Evolutionary conservation across 1,140 invertebrate species (phyloP).

Genomic region (Laupala kohalensis): DNA sequence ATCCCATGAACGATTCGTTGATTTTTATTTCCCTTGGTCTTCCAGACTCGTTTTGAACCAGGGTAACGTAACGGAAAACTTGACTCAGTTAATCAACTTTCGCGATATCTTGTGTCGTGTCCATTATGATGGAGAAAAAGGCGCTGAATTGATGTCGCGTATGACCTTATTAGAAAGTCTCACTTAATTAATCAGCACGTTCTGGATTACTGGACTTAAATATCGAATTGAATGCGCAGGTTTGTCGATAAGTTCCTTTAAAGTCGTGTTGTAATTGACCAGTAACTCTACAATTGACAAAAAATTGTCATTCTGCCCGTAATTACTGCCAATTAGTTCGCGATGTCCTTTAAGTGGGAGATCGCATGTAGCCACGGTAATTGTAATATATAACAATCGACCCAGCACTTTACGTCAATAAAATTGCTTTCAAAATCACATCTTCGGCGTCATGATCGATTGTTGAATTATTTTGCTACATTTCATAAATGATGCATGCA

Average conservation of each 20-base stretch:
- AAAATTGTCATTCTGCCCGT: conserved; percentile 18
- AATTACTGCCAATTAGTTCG: conserved; percentile 10
- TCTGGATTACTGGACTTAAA: conserved; percentile 18
- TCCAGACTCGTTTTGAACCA: conserved; percentile 15
- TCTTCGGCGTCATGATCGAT: not conserved
- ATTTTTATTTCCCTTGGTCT: conserved; percentile 15
- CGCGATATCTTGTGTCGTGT: conserved; percentile 13
- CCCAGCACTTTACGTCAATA: conserved; percentile 14
- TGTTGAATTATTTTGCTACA: not conserved
- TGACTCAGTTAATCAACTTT: conserved; percentile 18
- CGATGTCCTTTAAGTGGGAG: conserved; percentile 16
- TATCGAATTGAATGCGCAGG: conserved; percentile 16
- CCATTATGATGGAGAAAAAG: conserved; percentile 22
- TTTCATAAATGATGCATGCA: conserved; percentile 7
- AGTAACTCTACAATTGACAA: conserved; percentile 15
- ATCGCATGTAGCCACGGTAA: conserved; percentile 18
- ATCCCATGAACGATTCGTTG: conserved; percentile 18
- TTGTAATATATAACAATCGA: conserved; percentile 18
- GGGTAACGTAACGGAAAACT: conserved; percentile 13
- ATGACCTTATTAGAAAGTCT: conserved; percentile 4
- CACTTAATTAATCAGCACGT: conserved; percentile 22
- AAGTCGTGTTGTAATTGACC: conserved; percentile 13
- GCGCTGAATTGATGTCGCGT: conserved; percentile 16
- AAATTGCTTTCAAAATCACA: not conserved
- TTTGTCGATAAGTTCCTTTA: conserved; percentile 16